Conservation (phyloP, 2,113 vertebrate species). For the Ochotona princeps region DNA sequence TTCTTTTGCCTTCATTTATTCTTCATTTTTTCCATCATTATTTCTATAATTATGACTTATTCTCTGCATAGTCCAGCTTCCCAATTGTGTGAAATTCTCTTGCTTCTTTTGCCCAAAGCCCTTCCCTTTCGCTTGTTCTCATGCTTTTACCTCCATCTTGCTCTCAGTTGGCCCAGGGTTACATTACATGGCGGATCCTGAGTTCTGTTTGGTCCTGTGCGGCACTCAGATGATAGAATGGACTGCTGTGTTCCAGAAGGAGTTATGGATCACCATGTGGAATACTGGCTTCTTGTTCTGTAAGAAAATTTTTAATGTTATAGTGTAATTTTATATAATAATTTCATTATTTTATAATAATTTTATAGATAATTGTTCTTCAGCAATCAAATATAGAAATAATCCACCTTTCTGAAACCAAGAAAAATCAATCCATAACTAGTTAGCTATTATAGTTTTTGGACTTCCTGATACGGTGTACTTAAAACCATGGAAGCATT, state of each 20-base stretch:
- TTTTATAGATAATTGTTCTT: neutral
- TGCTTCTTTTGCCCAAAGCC: neutral
- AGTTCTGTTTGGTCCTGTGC: accelerated
- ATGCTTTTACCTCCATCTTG: accelerated
- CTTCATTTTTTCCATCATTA: neutral
- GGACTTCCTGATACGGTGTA: neutral
- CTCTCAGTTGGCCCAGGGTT: neutral
- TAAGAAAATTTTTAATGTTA: too few species aligned
- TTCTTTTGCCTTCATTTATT: neutral
- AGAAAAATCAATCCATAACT: neutral
- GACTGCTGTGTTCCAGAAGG: neutral
- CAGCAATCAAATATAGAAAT: slow-evolving; percentile 5
- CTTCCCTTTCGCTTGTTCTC: neutral
- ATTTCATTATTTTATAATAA: too few species aligned
- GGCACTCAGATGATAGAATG: too few species aligned
- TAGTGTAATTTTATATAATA: too few species aligned
- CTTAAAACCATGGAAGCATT: neutral
- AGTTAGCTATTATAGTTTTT: neutral
- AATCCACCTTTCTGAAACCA: neutral
- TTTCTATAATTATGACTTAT: neutral
- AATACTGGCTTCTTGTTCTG: neutral
- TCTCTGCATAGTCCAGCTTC: neutral
- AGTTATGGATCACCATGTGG: neutral
- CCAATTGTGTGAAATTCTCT: neutral
- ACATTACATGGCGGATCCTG: neutral